Conservation (phyloP, 2,888 invertebrate genomes). For the Acanthoscelides obtectus region DNA sequence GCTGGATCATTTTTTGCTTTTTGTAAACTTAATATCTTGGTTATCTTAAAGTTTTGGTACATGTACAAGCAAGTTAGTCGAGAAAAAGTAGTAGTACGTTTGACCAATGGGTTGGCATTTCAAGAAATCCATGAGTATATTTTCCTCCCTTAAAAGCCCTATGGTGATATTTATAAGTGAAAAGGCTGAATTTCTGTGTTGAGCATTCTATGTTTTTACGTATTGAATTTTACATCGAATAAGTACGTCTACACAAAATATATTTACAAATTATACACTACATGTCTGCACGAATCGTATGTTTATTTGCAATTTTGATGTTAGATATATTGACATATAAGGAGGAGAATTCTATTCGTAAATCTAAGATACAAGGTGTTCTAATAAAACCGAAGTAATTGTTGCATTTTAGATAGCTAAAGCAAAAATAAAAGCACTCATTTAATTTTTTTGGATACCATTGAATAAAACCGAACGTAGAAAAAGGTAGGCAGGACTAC, state of each 20-base stretch:
- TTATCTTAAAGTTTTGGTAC: too few relatives aligned
- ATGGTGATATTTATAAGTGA: slow-evolving; percentile 3
- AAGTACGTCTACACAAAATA: neutral
- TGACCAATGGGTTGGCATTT: neutral
- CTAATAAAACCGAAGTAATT: neutral
- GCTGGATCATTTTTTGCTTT: too few relatives aligned
- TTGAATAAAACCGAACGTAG: too few relatives aligned
- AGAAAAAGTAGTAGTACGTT: too few relatives aligned
- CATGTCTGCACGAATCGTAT: neutral
- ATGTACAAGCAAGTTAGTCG: too few relatives aligned
- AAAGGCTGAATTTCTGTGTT: slow-evolving; percentile 3
- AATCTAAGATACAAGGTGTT: neutral
- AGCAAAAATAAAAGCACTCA: too few relatives aligned
- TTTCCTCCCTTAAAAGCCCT: neutral
- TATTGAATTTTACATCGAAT: neutral
- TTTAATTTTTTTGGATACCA: too few relatives aligned
- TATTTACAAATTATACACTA: neutral
- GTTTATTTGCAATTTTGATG: neutral
- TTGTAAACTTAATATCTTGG: too few relatives aligned
- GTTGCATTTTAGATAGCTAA: too few relatives aligned
- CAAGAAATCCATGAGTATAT: neutral
- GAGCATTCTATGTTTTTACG: neutral
- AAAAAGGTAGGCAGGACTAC: too few relatives aligned
- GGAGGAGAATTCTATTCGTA: neutral
- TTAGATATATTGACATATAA: neutral